Base-by-base conservation (phyloP, 2,113 vertebrate genomes). In the Tonatia bakeri region DNA sequence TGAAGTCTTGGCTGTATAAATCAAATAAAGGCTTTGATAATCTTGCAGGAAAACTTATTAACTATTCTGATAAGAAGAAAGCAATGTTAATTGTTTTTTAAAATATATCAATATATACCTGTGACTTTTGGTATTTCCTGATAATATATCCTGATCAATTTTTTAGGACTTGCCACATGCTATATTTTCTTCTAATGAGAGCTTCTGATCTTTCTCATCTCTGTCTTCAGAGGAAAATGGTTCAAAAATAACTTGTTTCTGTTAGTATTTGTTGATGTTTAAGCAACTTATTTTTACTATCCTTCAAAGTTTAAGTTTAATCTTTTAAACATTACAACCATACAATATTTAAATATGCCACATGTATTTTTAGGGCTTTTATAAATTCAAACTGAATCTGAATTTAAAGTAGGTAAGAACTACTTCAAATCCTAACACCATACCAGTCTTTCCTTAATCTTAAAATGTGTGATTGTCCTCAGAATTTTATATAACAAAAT, bases 101-200 rank as follows among this genome's bases (percentile, higher is more conserved):
- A 94, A 97, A 96, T 96, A 97, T 93, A 87, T 96, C 90, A 84
- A 72, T 82, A 91, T 33, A 76, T 31, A 72, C 61, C 92, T 98
- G 73, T 97, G 94, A 84, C 94, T 85, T 92, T 56, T 97, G 97
- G 88, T 94, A 83, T 81, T 97, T 97, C 96, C 95, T 97, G 81
- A 97, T 97, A 86, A 97, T 52, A 94, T 0, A 11, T 75, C 50
- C 82, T 96, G 80, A 95, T 94, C 96, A 97, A 98, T 98, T 97
- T 97, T 97, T 90, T 90, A 97, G 67, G 59, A 72, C 95, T 98
- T 97, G 91, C 75, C 83, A 95, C 92, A 97, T 82, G 97, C 96
- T 97, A 61, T 93, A 96, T 96, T 98, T 98, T 96, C 93, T 98
- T 98, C 96, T 98, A 98, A 98, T 98, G 96, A 98, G 97, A 97